A percentile compares a stretch with the other conserved stretches of the same genome.
phyloP scores from a whole-genome alignment of 2,888 invertebrate species.

The Lathronympha strigana region DNA sequence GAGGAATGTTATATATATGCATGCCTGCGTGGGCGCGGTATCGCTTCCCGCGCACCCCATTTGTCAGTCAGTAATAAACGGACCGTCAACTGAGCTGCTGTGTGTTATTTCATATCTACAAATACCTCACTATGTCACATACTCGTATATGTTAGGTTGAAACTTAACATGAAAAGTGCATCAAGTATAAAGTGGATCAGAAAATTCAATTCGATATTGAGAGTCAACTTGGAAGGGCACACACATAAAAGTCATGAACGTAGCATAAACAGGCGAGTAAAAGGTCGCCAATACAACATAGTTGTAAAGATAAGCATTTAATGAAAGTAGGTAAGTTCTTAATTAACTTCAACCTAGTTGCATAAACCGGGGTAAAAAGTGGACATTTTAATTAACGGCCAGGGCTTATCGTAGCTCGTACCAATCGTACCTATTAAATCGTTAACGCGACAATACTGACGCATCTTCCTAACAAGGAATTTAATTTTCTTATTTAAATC shows the following conservation, averaged over 20 bases:
- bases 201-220: not conserved
- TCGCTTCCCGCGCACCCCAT: no score
- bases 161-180: no score
- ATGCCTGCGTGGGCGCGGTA: no score
- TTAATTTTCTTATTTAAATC: not conserved
- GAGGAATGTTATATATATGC: no score
- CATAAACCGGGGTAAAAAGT: constrained; percentile 22
- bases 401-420: constrained; percentile 13
- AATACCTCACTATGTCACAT: no score
- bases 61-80: no score
- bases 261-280: constrained; percentile 9
- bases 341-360: constrained; percentile 24
- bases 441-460: not conserved
- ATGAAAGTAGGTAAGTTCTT: constrained; percentile 23
- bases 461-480: not conserved
- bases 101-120: no score
- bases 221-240: constrained; percentile 4
- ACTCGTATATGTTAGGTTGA: no score
- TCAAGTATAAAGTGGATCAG: not conserved
- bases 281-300: constrained; percentile 12
- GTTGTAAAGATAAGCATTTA: constrained; percentile 23
- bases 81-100: no score
- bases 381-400: constrained; percentile 19
- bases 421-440: constrained; percentile 14
- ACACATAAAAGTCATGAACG: not conserved